Base-by-base conservation (phyloP, 2,888 invertebrate genomes). In the Bellardia pandia region DNA sequence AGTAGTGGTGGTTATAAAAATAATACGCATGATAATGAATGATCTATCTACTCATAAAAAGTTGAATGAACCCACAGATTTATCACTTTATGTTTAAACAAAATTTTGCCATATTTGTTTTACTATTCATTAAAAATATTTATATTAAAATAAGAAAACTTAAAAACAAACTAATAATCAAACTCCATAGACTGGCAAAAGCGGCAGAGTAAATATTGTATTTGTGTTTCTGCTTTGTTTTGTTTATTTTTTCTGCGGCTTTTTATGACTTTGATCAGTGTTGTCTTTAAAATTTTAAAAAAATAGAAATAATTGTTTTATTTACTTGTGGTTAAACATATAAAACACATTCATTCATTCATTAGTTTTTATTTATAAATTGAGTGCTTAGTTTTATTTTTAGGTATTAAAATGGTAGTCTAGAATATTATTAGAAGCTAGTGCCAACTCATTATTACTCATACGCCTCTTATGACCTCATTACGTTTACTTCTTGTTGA, bases 21-120 rank as follows among this genome's bases (percentile, higher is more conserved):
- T 74, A 58, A n/a, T 66, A 58, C 56, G 53, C 74, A 48, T 74
- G 66, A 81, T 74, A 13, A 81, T 16, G 37, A 66, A 51, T 74
- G 16, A 37, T 71, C 13, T 37, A 9, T 71, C 13, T 37, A 9
- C 42, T 11, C 16, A 40, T 64, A 40, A 11, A 42, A 62, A 48
- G 74, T 81, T 81, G 66, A 81, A 58, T 81, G 74, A 81, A 81
- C 81, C 33, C 42, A 48, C 11, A 33, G 16, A 60, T 69, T 69
- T 51, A 40, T 78, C 16, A 16, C 16, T n/a, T 45, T 68, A 48
- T 16, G 23, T 42, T 69, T 69, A 33, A 9, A 30, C 9, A 33
- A 68, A 7, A 16, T n/a, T 71, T 71, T 51, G 69, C 33, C 7
- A 37, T 60, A 60, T 37, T 60, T 60, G 60, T 60, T 60, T 60